Evolutionary conservation across 2,113 vertebrate genomes (phyloP).

Genomic region (Chiloscyllium plagiosum): DNA sequence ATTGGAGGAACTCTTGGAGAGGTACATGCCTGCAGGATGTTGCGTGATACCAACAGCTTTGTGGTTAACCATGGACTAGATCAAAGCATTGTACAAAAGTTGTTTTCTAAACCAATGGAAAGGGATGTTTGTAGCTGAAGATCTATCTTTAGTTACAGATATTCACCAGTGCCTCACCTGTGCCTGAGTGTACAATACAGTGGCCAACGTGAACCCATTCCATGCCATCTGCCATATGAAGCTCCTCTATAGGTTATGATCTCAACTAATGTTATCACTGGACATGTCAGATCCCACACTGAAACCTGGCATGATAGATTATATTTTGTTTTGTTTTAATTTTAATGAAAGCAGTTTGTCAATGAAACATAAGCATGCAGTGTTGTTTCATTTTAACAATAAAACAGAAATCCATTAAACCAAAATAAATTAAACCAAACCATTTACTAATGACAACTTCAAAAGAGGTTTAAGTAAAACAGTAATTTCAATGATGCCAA

Average conservation of each 20-base stretch:
- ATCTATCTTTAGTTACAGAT: neutral
- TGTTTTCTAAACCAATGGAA: neutral
- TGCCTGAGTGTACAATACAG: neutral
- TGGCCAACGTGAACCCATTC: neutral
- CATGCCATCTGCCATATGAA: too few relatives aligned
- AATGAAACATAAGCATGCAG: too few relatives aligned
- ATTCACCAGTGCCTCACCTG: neutral
- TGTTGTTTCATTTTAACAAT: too few relatives aligned
- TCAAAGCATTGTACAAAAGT: neutral
- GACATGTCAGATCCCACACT: too few relatives aligned
- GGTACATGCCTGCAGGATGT: neutral
- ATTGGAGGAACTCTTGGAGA: neutral
- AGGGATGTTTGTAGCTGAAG: neutral
- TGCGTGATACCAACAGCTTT: neutral
- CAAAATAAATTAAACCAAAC: too few relatives aligned
- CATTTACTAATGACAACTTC: too few relatives aligned
- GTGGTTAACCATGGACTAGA: neutral
- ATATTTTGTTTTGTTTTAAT: too few relatives aligned
- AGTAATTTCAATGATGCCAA: too few relatives aligned
- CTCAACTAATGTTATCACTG: neutral
- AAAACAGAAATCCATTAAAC: too few relatives aligned
- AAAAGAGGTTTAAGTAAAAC: too few relatives aligned
- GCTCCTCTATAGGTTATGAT: neutral
- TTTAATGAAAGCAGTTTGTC: too few relatives aligned
- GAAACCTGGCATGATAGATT: too few relatives aligned